Percentiles rank a stretch among this genome's conserved stretches.
phyloP scores from a whole-genome alignment of 2,113 vertebrate genomes.

The Cyprinus carpio region DNA sequence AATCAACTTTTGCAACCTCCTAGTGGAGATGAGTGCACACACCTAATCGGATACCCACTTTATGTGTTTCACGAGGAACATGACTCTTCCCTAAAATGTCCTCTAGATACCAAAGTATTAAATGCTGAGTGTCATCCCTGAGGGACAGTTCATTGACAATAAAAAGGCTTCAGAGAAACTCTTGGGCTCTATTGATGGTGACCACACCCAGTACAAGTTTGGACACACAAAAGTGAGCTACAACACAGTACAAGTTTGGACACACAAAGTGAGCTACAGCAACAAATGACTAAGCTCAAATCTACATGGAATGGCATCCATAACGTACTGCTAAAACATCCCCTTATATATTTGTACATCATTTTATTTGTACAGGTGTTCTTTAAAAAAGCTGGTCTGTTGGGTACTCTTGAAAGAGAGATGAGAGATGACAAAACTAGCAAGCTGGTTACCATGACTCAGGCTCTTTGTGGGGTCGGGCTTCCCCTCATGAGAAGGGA shows the following conservation, averaged over 20 bases:
- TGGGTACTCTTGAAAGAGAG: slow-evolving; percentile 90
- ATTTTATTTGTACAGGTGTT: slow-evolving; percentile 79
- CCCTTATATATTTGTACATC: too few species aligned
- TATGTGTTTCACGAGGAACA: background rate
- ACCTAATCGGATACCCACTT: background rate
- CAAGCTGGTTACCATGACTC: background rate
- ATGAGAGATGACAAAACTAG: slow-evolving; percentile 83
- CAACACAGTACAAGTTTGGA: too few species aligned
- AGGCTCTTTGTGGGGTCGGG: background rate
- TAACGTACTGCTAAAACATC: background rate
- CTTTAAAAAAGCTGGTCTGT: slow-evolving; percentile 93
- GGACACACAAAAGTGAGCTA: slow-evolving; percentile 86
- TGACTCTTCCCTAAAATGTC: background rate
- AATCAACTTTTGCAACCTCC: background rate
- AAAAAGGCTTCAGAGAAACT: slow-evolving; percentile 90
- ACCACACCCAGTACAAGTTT: slow-evolving; percentile 89
- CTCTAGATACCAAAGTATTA: slow-evolving; percentile 74
- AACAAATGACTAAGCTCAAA: too few species aligned
- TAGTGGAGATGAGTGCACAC: background rate
- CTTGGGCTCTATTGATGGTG: slow-evolving; percentile 84
- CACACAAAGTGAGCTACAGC: too few species aligned
- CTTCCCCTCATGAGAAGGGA: background rate
- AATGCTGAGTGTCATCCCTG: slow-evolving; percentile 85
- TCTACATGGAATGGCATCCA: background rate
- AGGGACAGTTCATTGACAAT: slow-evolving; percentile 88